Base-by-base conservation (phyloP, 2,113 vertebrate species). In the Cisticola juncidis region DNA sequence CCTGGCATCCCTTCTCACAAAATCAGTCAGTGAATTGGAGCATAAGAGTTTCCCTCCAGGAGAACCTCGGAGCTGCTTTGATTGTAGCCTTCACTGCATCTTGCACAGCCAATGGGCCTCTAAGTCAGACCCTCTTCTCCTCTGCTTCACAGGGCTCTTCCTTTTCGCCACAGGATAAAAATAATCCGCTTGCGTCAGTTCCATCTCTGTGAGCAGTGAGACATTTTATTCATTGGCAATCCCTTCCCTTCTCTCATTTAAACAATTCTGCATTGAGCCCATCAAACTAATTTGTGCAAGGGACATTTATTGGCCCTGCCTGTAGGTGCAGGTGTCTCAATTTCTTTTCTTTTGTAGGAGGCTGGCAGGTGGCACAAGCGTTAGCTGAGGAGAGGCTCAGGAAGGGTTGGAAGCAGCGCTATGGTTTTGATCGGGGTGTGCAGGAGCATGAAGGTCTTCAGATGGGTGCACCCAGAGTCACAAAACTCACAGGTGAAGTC, bases 121-220 rank as follows among this genome's bases (percentile, higher is more conserved):
- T 24, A 61, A 95, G 50, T 68, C 96, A 91, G 61, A 20, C 80
- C 58, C 54, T 73, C 65, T 73, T 60, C 70, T 56, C 33, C 79
- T 64, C 78, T 47, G 64, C 68, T 87, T 84, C 2, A 1, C 57
- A 78, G 53, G 68, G 36, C 71, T 92, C 74, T 85, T 82, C 73
- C 70, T 86, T 86, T 92, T 81, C 82, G 84, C 85, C 56, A 20
- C 0, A 1, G 70, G 79, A 91, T 95, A 97, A 97, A 97, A 96
- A 97, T 96, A 96, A 95, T 92, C 60, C 93, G 92, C 71, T 58
- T 92, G 94, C 11, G 26, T 97, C 94, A 96, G 88, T 76, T 94
- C 81, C 90, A 94, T 95, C 90, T 81, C 60, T 0, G 2, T 58
- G 92, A 95, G 80, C 81, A 90, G 86, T 3, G 3, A 95, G 90